Conservation (phyloP, 2,797 vertebrate genomes). For the Dryobates pubescens region DNA sequence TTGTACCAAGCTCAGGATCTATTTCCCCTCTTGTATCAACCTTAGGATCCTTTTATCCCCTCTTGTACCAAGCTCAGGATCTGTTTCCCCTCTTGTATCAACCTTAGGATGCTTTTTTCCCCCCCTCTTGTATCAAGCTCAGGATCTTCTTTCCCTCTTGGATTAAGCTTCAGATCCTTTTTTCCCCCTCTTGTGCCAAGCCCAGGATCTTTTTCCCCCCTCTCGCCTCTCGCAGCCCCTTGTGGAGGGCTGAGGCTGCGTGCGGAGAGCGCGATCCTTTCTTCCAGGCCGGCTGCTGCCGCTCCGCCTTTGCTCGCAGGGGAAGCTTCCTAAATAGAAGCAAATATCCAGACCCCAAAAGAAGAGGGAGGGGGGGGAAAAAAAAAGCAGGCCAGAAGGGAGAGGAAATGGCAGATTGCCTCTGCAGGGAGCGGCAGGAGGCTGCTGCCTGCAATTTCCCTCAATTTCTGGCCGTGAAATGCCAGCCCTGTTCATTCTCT, state of each 20-base stretch:
- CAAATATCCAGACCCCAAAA: background rate
- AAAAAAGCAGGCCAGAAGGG: background rate
- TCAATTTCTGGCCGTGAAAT: constrained; percentile 75
- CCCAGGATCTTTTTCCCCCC: too few species aligned
- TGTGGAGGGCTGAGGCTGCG: constrained; percentile 54
- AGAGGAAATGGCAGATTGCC: constrained; percentile 72
- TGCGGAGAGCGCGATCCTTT: constrained; percentile 60
- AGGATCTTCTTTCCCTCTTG: too few species aligned
- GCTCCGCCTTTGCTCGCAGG: constrained; percentile 66
- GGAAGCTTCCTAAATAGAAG: background rate
- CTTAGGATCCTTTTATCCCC: too few species aligned
- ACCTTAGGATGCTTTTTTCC: too few species aligned
- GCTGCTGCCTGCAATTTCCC: constrained; percentile 74
- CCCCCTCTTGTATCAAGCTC: too few species aligned
- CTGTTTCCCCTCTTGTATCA: too few species aligned
- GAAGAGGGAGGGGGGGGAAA: background rate
- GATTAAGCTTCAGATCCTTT: too few species aligned
- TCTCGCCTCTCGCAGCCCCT: background rate
- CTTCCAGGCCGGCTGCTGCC: constrained; percentile 51
- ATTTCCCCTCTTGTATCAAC: too few species aligned
- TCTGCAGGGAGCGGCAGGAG: constrained; percentile 64
- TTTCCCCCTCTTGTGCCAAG: too few species aligned
- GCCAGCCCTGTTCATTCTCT: constrained; percentile 73
- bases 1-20: too few species aligned
- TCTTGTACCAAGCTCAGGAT: too few species aligned